Base-by-base conservation (phyloP, 2,888 invertebrate species). In the Anticlea derivata region DNA sequence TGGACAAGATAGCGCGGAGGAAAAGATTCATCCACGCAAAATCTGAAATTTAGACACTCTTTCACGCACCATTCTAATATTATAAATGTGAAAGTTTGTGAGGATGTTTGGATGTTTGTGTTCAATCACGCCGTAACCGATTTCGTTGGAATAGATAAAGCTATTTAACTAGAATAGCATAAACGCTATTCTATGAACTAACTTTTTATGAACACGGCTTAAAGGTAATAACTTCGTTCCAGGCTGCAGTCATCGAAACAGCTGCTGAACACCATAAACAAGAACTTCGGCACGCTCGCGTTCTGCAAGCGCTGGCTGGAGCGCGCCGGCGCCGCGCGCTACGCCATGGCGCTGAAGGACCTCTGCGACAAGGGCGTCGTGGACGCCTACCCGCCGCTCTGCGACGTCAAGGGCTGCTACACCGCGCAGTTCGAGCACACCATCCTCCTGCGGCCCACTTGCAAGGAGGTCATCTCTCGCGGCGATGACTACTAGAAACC, bases 391-490 rank as follows among this genome's bases (percentile, higher is more conserved):
- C 99, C 99, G 11, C 99, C 99, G 5, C 93, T 99, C 44, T 99
- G 99, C 78, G 99, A 99, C 89, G 93, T 96, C 60, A 97, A 97
- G 83, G 99, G 99, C 49, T 98, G 97, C 81, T 99, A 99, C 88
- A 99, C 99, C 0, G 99, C 99, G 33, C 99, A 99, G 90, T 99
- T 97, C 80, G 99, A 99, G 80, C 99, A 99, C 86, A 99, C 99
- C 2, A 96, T 99, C 71, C 94, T 99, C 65, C 92, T 99, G 60
- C 93, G 99, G 70, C 99, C 99, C 30, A 99, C 98, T 0, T 99
- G 99, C 92, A 99, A 99, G 86, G 99, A 99, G 86, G 94, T 99
- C 13, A 95, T 99, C 37, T 98, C 98, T 17, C 95, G 99, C 56
- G 99, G 99, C 22, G 96, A 96, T 59, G 99, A 99, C 84, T 99